Evolutionary conservation across 2,113 vertebrate genomes (phyloP).

Genomic region (Elachura formosa): DNA sequence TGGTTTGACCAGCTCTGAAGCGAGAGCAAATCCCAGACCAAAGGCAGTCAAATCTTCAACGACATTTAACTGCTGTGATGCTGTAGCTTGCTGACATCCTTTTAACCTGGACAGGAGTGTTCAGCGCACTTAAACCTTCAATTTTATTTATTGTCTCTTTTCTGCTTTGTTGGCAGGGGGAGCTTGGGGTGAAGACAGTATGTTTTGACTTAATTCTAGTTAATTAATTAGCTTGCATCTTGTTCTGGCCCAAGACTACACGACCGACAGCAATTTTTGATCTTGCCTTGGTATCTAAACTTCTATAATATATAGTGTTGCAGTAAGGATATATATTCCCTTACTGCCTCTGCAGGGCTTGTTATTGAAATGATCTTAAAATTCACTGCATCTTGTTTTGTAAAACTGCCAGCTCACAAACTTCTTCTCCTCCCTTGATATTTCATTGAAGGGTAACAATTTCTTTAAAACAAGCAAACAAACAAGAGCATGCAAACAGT

Average conservation of each 20-base stretch:
- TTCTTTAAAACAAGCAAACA: neutral
- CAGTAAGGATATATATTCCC: neutral
- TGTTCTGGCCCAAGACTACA: neutral
- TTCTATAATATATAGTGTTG: neutral
- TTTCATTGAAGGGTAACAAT: neutral
- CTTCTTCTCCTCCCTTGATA: neutral
- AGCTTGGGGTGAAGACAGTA: neutral
- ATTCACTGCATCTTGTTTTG: neutral
- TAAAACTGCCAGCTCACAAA: neutral
- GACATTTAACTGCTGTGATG: conserved; percentile 60
- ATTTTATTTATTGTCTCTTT: conserved; percentile 31
- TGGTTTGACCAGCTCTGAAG: conserved; percentile 63
- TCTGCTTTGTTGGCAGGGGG: neutral
- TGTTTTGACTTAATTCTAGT: conserved; percentile 21
- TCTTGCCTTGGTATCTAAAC: neutral
- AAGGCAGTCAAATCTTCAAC: conserved; percentile 52
- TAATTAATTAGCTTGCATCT: neutral
- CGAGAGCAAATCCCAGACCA: conserved; percentile 54
- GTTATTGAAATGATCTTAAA: neutral
- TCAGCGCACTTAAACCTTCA: neutral
- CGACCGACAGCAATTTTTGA: neutral
- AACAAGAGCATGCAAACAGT: conserved; percentile 38
- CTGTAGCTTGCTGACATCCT: conserved; percentile 24
- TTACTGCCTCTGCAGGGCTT: neutral
- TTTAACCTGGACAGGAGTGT: neutral